phyloP scores from a whole-genome alignment of 2,888 invertebrate species.

The Ichneumoninae sp. region DNA sequence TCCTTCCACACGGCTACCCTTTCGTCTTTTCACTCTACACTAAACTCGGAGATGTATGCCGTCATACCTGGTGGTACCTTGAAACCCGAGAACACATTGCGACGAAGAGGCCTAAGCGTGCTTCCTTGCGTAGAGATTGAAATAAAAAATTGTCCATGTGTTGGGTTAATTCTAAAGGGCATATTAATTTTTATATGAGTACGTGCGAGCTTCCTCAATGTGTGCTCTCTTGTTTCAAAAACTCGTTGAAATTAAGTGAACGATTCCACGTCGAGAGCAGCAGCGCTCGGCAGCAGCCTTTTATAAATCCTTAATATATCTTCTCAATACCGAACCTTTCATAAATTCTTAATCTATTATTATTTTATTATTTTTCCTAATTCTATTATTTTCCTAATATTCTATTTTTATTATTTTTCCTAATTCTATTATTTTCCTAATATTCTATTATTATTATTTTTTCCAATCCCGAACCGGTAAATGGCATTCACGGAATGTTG shows the following conservation, averaged over 20 bases:
- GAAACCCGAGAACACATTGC: conserved; percentile 39
- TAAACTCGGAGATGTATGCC: conserved; percentile 21
- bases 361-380: no score
- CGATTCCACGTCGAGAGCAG: background rate
- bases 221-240: background rate
- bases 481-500: background rate
- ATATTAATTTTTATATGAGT: background rate
- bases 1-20: conserved; percentile 40
- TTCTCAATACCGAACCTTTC: background rate
- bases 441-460: background rate
- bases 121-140: no score
- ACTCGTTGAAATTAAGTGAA: background rate
- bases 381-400: no score
- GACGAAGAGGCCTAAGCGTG: conserved; percentile 21
- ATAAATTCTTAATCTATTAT: background rate
- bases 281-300: background rate
- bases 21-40: conserved; percentile 7
- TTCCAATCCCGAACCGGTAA: background rate
- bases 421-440: no score
- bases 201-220: background rate
- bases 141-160: background rate
- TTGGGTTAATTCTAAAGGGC: background rate
- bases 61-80: conserved; percentile 4
- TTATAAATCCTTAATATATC: background rate
- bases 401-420: no score